These are phyloP conservation scores for Odontamblyopus rebecca DNA, from an alignment of 2,797 vertebrate genomes.

Conservation along the genomic window DNA sequence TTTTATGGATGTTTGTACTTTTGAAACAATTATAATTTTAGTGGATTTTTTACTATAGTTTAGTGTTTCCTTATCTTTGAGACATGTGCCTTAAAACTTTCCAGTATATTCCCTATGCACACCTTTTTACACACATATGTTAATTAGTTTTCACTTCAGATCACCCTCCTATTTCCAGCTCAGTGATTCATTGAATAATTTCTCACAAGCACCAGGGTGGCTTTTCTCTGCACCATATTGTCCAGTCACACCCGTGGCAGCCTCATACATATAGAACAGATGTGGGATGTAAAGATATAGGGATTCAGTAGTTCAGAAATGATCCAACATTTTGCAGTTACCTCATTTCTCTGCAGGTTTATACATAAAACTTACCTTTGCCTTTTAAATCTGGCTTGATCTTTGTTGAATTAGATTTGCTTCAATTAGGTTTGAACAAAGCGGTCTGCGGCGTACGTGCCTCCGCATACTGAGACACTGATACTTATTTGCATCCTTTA, in stretches of 20 bases:
- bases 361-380: not conserved
- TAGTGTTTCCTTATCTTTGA: not conserved
- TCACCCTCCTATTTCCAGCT: slow-evolving; percentile 34
- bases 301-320: slow-evolving; percentile 10
- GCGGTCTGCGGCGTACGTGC: slow-evolving; percentile 41
- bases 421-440: slow-evolving; percentile 45
- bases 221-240: slow-evolving; percentile 19
- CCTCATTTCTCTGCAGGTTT: not conserved
- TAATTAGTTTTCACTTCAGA: slow-evolving; percentile 35
- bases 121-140: slow-evolving; percentile 15
- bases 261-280: slow-evolving; percentile 10
- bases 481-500: slow-evolving; percentile 48
- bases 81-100: not conserved
- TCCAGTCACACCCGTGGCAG: slow-evolving; percentile 15
- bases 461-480: slow-evolving; percentile 50
- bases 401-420: slow-evolving; percentile 51
- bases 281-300: not conserved
- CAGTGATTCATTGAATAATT: slow-evolving; percentile 37
- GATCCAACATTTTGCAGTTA: not conserved
- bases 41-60: too few species aligned
- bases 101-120: not conserved
- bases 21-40: too few species aligned
- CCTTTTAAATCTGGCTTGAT: slow-evolving; percentile 45
- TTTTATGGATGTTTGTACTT: too few species aligned
- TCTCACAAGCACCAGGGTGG: slow-evolving; percentile 21